Base-by-base conservation (phyloP, 1,140 invertebrate species). In the Luehdorfia chinensis region DNA sequence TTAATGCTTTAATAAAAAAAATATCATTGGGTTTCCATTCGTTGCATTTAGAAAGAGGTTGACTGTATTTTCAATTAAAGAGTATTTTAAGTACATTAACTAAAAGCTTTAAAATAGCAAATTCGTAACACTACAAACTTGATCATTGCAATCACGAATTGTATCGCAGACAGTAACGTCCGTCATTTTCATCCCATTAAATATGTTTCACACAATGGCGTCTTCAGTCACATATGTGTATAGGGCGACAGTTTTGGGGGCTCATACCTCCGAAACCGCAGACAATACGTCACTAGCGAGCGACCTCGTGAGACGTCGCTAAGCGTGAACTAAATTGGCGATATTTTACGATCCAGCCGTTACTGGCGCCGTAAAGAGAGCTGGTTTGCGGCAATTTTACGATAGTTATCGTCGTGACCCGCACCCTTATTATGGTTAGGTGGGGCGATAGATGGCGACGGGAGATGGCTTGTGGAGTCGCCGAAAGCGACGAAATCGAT, bases 251-350 rank as follows among this genome's bases (percentile, higher is more conserved):
- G 23, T 16, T 18, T 11, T 9, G 7, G 4, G 19, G 9, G 23
- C 37, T 39, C 21, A 2, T n/a, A n/a, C 23, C 12, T 43, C 13
- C 7, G 18, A 13, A 18, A 30, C 39, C 39, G 45, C 43, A 61
- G 59, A 60, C 55, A 57, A 51, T 58, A 62, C 56, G 59, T 63
- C 52, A 62, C 55, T 25, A 31, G 49, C 33, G 49, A 55, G 32
- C 51, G 18, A 43, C 18, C 33, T 50, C 55, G 50, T 52, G 54
- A 59, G 46, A 43, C 25, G 49, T 51, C 46, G 57, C 67, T 63
- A 67, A 75, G 61, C 75, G 78, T 67, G 70, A 71, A 73, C 62
- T 76, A 79, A 75, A 81, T 76, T 77, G 74, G 64, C 55, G 70
- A 79, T 78, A 79, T 77, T 79, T 84, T 81, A 84, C 66, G 75